phyloP scores from a whole-genome alignment of 1,140 invertebrate genomes.

The Adelges cooleyi region DNA sequence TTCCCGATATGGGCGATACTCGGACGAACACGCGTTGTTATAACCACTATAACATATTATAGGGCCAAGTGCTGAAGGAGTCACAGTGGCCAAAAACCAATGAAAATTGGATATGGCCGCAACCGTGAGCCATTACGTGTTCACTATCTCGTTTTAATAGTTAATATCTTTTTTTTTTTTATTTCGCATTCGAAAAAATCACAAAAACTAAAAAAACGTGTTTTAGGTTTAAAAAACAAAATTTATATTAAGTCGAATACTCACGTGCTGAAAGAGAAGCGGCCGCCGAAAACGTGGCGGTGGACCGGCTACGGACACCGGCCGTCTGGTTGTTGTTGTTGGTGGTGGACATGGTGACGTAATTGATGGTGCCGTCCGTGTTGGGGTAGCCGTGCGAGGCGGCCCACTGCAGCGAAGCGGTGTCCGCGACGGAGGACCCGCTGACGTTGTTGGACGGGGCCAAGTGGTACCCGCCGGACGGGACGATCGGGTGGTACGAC shows the following conservation, averaged over 20 bases:
- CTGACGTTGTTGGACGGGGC: slow-evolving; percentile 44
- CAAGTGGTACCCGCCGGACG: background rate
- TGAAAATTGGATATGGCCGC: no score
- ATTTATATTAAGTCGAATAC: background rate
- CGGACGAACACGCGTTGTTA: no score
- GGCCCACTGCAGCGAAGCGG: background rate
- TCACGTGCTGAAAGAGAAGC: slow-evolving; percentile 13
- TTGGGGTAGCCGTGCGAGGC: background rate
- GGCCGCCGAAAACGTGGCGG: slow-evolving; percentile 7
- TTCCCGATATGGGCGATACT: no score
- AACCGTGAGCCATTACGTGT: no score
- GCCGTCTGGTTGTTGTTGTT: background rate
- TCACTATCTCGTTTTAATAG: no score
- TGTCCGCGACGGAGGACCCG: background rate
- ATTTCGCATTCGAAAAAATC: no score
- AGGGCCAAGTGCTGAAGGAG: no score
- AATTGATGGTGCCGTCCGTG: slow-evolving; percentile 21
- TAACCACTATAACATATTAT: no score
- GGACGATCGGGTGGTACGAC: slow-evolving; percentile 4
- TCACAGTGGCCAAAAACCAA: no score
- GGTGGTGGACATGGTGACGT: background rate
- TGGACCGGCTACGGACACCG: background rate
- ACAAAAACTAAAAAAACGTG: background rate
- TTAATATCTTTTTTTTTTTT: no score
- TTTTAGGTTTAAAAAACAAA: no score